A percentile compares a stretch with the other conserved stretches of the same genome.
phyloP scores from a whole-genome alignment of 2,888 invertebrate species.

The Hecatera dysodea region DNA sequence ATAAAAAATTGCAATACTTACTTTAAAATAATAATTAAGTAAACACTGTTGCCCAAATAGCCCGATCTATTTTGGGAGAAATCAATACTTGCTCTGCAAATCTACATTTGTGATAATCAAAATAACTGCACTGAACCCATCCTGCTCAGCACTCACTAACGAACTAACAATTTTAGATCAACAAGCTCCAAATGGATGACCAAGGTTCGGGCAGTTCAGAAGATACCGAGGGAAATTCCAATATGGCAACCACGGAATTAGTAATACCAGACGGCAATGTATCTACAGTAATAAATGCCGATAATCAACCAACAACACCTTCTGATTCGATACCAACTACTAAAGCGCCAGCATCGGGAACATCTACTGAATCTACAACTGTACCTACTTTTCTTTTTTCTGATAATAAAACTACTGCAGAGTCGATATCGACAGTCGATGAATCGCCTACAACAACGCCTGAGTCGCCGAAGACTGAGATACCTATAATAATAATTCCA shows the following conservation, averaged over 20 bases:
- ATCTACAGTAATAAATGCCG: background rate
- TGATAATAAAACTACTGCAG: background rate
- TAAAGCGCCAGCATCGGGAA: background rate
- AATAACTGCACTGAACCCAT: conserved; percentile 34
- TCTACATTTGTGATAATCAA: background rate
- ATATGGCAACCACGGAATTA: background rate
- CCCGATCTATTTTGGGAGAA: background rate
- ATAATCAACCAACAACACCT: background rate
- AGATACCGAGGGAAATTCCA: background rate
- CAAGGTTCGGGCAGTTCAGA: conserved; percentile 36
- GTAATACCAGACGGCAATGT: background rate
- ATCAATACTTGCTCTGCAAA: background rate
- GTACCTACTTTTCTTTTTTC: background rate
- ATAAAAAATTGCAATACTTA: too few relatives aligned
- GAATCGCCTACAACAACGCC: background rate
- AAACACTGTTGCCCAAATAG: background rate
- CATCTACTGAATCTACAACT: background rate
- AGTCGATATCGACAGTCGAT: background rate
- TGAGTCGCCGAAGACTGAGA: conserved; percentile 32
- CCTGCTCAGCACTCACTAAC: conserved; percentile 53
- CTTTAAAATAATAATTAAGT: too few relatives aligned
- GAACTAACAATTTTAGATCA: conserved; percentile 52
- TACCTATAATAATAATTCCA: conserved; percentile 39
- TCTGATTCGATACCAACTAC: background rate
- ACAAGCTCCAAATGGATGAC: conserved; percentile 20